These are phyloP conservation scores for Bombus pascuorum DNA, from an alignment of 1,140 invertebrate species.

Conservation along the genomic window DNA sequence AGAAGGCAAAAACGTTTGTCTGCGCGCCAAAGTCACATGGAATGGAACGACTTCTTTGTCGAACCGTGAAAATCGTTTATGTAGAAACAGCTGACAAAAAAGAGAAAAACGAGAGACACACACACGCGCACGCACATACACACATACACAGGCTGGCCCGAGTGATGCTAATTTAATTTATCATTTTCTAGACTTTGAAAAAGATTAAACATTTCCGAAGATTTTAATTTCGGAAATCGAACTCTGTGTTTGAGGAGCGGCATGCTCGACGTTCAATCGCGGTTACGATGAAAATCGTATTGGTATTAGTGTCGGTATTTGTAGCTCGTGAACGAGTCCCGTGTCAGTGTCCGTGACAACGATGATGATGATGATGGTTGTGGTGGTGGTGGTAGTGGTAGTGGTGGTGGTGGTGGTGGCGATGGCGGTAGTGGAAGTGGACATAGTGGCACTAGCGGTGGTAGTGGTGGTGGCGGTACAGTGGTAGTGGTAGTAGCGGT, in stretches of 20 bases:
- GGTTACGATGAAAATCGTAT: neutral
- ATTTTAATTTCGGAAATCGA: neutral
- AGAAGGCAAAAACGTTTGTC: neutral
- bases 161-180: neutral
- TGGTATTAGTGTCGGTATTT: neutral
- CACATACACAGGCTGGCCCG: too few relatives aligned
- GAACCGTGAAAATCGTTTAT: neutral
- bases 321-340: neutral
- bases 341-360: constrained; percentile 1
- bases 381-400: neutral
- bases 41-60: neutral
- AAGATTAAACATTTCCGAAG: neutral
- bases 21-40: neutral
- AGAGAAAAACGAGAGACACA: too few relatives aligned
- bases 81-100: neutral
- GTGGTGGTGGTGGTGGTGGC: neutral
- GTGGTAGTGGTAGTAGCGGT: neutral
- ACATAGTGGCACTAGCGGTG: neutral
- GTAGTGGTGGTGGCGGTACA: neutral
- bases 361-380: neutral
- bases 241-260: neutral
- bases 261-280: neutral
- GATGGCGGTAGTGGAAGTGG: neutral
- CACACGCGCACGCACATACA: too few relatives aligned
- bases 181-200: neutral